A percentile compares a stretch with the other conserved stretches of the same genome.
phyloP scores from a whole-genome alignment of 1,140 invertebrate species.

The Aphis gossypii region DNA sequence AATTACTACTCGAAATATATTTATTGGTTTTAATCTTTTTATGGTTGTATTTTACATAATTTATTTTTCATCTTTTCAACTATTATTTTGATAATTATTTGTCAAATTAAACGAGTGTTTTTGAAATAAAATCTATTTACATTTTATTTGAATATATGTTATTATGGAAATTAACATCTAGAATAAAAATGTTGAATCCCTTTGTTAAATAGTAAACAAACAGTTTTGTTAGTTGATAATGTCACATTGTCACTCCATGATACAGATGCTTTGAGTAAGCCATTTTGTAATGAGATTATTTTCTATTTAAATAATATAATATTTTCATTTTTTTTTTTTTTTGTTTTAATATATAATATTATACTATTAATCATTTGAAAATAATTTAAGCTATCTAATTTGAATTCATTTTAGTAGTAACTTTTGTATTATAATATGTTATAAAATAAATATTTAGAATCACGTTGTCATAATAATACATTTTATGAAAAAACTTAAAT shows the following conservation, averaged over 20 bases:
- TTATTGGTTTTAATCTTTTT: background rate
- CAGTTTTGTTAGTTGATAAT: background rate
- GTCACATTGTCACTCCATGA: background rate
- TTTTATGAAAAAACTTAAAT: too few species aligned
- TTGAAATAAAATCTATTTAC: background rate
- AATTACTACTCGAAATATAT: background rate
- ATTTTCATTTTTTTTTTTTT: too few species aligned
- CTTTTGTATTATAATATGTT: background rate
- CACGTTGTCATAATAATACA: too few species aligned
- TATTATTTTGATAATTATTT: background rate
- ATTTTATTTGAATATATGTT: background rate
- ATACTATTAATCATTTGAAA: too few species aligned
- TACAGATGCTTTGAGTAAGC: background rate
- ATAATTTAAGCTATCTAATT: background rate
- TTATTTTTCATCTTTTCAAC: background rate
- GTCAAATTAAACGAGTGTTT: background rate
- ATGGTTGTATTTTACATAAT: background rate
- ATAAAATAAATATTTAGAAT: background rate
- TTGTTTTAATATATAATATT: too few species aligned
- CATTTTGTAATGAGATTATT: background rate
- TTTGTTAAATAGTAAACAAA: background rate
- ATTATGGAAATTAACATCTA: background rate
- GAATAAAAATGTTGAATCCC: background rate
- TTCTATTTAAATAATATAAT: background rate
- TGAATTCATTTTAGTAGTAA: background rate